A percentile compares a stretch with the other conserved stretches of the same genome.
These are phyloP conservation scores for Pampusana beccarii DNA, from an alignment of 2,113 vertebrate species.

Conservation along the genomic window DNA sequence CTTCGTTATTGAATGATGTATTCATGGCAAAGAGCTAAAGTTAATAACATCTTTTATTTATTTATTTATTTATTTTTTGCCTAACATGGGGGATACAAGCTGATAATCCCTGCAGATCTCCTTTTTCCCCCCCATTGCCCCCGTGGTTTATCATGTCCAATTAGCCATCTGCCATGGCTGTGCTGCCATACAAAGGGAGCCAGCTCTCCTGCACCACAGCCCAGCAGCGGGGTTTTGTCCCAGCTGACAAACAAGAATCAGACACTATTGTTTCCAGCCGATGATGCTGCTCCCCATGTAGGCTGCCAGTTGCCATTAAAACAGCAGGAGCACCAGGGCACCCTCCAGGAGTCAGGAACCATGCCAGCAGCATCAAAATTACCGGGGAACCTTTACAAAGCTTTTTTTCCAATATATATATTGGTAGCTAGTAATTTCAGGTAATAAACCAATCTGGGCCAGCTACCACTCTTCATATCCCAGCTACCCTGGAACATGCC, in stretches of 20 bases:
- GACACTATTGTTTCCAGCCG: constrained; percentile 70
- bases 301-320: constrained; percentile 69
- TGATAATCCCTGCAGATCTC: constrained; percentile 75
- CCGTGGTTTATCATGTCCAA: constrained; percentile 82
- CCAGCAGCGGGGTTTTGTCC: constrained; percentile 68
- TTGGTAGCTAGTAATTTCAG: background rate
- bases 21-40: background rate
- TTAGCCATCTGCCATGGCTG: constrained; percentile 87
- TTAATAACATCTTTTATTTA: constrained; percentile 26
- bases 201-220: constrained; percentile 31
- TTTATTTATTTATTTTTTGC: background rate
- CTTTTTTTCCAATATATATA: background rate
- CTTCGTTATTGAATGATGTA: background rate
- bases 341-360: constrained; percentile 36
- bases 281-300: constrained; percentile 28
- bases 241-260: constrained; percentile 72
- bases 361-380: background rate
- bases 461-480: background rate
- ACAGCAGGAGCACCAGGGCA: constrained; percentile 43
- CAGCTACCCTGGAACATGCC: rapidly evolving
- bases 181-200: constrained; percentile 40
- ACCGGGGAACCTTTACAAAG: background rate
- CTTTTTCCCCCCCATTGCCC: constrained; percentile 72
- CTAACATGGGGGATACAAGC: constrained; percentile 55
- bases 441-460: background rate